These are phyloP conservation scores for Balearica regulorum DNA, from an alignment of 2,797 vertebrate genomes.

Conservation along the genomic window DNA sequence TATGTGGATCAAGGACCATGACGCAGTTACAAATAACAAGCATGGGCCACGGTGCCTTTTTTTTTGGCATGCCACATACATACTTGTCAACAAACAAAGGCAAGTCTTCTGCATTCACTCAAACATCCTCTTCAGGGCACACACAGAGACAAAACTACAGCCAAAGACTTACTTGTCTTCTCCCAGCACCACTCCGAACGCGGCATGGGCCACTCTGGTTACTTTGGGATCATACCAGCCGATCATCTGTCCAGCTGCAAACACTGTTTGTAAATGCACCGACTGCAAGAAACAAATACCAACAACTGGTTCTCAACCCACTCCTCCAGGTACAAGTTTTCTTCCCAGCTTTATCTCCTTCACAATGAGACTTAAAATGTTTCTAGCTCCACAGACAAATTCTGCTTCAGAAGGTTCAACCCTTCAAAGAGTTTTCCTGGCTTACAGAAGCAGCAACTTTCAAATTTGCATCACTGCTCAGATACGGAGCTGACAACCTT, in stretches of 20 bases:
- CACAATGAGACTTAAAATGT: not conserved
- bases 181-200: conserved; percentile 93
- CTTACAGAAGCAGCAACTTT: not conserved
- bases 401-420: not conserved
- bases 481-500: not conserved
- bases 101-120: not conserved
- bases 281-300: conserved; percentile 70
- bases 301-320: not conserved
- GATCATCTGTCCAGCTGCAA: conserved; percentile 87
- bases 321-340: not conserved
- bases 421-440: not conserved
- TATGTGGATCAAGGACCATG: not conserved
- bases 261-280: conserved; percentile 89
- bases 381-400: not conserved
- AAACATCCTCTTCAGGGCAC: not conserved
- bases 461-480: not conserved
- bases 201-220: conserved; percentile 87
- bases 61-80: not conserved
- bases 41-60: not conserved
- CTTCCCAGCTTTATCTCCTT: not conserved
- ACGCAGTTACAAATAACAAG: not conserved
- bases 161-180: conserved; percentile 85
- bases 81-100: not conserved
- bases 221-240: conserved; percentile 93
- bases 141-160: not conserved